Percentiles rank a stretch among this genome's conserved stretches.
These are phyloP conservation scores for Caradrina clavipalpis DNA, from an alignment of 2,888 invertebrate genomes.

Conservation along the genomic window DNA sequence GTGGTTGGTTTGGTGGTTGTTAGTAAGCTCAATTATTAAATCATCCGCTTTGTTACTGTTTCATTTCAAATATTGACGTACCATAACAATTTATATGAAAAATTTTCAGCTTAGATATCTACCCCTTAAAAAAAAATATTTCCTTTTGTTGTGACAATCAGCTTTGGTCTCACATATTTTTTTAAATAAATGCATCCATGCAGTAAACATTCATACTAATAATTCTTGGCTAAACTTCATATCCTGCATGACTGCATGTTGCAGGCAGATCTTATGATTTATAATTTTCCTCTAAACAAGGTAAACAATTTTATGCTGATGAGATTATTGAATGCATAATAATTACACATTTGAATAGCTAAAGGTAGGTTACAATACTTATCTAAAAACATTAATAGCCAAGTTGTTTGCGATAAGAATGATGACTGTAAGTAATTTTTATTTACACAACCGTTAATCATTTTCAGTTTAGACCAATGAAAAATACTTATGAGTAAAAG, in stretches of 20 bases:
- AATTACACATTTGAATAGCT: slow-evolving; percentile 10
- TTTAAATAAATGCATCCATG: neutral
- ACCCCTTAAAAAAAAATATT: neutral
- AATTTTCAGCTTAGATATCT: neutral
- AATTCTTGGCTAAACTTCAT: neutral
- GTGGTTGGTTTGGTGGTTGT: no score
- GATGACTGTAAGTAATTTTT: no score
- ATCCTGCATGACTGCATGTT: neutral
- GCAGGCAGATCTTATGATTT: neutral
- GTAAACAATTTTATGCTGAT: slow-evolving; percentile 1
- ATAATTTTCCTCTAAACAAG: neutral
- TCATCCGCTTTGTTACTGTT: no score
- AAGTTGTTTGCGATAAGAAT: slow-evolving; percentile 30
- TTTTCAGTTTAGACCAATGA: slow-evolving; percentile 2
- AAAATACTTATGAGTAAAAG: neutral
- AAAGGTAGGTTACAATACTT: slow-evolving; percentile 12
- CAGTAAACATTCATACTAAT: neutral
- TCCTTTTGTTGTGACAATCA: neutral
- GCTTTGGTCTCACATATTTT: neutral
- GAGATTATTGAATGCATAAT: slow-evolving; percentile 20
- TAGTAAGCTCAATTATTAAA: no score
- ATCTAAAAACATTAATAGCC: slow-evolving; percentile 15
- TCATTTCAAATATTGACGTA: no score
- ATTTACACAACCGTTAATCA: no score
- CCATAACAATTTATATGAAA: neutral